Conservation (phyloP, 1,140 invertebrate species). For the Hylyphantes graminicola region DNA sequence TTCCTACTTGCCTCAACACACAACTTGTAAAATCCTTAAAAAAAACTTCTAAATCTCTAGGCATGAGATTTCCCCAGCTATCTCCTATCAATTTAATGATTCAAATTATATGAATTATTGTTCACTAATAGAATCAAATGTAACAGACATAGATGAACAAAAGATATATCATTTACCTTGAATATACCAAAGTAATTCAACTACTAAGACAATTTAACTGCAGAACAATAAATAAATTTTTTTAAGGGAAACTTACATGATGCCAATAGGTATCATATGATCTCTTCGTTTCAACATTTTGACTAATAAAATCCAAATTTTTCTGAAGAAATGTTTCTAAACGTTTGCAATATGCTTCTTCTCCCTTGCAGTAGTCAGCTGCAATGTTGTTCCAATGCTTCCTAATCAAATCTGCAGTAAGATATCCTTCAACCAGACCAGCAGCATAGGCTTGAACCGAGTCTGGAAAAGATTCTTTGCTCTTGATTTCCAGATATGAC, state of each 20-base stretch:
- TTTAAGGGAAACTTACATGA: conserved; percentile 72
- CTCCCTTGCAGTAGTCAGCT: conserved; percentile 75
- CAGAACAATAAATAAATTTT: no score
- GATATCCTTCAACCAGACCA: conserved; percentile 84
- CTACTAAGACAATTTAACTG: no score
- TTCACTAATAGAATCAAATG: no score
- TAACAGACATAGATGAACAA: no score
- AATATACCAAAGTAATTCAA: no score
- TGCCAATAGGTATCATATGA: conserved; percentile 80
- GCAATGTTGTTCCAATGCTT: conserved; percentile 84
- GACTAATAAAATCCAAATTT: conserved; percentile 75
- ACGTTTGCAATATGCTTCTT: conserved; percentile 76
- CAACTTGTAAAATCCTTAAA: no score
- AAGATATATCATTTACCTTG: no score
- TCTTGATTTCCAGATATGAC: conserved; percentile 83
- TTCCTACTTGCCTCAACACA: no score
- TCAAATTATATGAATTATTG: no score
- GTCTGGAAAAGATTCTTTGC: conserved; percentile 74
- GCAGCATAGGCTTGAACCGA: conserved; percentile 86
- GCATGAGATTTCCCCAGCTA: no score
- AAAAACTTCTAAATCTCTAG: no score
- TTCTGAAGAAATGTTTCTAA: conserved; percentile 76
- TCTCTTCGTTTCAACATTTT: conserved; percentile 70
- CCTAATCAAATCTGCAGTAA: conserved; percentile 84
- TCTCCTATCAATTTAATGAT: no score